Conservation (phyloP, 2,888 invertebrate species). For the Spilarctia lutea region DNA sequence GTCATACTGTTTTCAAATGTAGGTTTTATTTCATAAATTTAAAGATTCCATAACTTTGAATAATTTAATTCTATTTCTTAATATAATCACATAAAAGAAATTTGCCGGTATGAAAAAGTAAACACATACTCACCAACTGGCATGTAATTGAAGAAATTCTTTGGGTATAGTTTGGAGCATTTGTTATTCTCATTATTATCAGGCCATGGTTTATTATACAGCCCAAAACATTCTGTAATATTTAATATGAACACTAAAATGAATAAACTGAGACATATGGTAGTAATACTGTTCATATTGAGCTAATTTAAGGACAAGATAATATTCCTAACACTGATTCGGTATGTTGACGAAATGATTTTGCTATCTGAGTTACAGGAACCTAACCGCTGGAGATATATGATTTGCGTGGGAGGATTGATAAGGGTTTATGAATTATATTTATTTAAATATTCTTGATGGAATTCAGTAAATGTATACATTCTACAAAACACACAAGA, state of each 20-base stretch:
- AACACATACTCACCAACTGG: constrained; percentile 81
- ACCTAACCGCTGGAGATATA: constrained; percentile 58
- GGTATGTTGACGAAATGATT: constrained; percentile 27
- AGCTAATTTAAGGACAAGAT: not conserved
- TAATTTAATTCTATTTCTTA: not conserved
- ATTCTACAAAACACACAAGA: not conserved
- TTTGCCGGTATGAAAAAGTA: not conserved
- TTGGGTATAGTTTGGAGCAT: constrained; percentile 85
- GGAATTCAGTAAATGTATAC: not conserved
- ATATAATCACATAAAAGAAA: not conserved
- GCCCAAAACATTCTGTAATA: constrained; percentile 65
- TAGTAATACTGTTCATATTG: constrained; percentile 50
- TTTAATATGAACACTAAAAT: constrained; percentile 63
- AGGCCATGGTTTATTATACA: constrained; percentile 80
- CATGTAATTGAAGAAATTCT: constrained; percentile 85
- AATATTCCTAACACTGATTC: constrained; percentile 32
- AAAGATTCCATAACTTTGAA: not conserved
- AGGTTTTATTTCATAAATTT: not conserved
- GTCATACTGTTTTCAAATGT: not conserved
- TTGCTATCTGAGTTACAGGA: constrained; percentile 57
- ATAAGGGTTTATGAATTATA: constrained; percentile 52
- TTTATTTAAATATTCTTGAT: constrained; percentile 22
- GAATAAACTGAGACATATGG: constrained; percentile 55
- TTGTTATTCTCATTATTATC: constrained; percentile 82
- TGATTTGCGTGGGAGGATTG: constrained; percentile 64